phyloP scores from a whole-genome alignment of 2,888 invertebrate genomes.

The Lepidonotus clava region DNA sequence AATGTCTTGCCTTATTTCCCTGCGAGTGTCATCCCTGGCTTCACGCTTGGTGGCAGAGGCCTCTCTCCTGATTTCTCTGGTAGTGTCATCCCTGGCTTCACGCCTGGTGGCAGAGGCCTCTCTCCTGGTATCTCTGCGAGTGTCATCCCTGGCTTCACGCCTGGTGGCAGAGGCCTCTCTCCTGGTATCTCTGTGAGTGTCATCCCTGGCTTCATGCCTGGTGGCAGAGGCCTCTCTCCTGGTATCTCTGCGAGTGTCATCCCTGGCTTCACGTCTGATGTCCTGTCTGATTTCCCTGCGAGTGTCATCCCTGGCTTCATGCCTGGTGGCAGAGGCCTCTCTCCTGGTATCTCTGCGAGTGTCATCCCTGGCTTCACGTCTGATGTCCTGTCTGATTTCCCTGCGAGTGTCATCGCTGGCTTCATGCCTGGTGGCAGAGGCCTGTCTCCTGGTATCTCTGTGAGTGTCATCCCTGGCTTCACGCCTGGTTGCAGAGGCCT shows the following conservation, averaged over 20 bases:
- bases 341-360: constrained; percentile 35
- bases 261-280: no score
- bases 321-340: no score
- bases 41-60: background rate
- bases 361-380: constrained; percentile 2
- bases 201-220: no score
- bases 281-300: no score
- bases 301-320: constrained; percentile 32
- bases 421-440: background rate
- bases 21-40: background rate
- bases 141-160: constrained; percentile 5
- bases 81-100: constrained; percentile 37
- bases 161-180: no score
- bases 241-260: no score
- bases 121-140: constrained; percentile 33
- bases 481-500: no score
- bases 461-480: background rate
- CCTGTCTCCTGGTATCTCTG: no score
- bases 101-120: no score
- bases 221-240: no score
- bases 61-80: no score
- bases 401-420: background rate
- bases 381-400: background rate
- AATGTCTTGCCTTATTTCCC: background rate
- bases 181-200: no score